A percentile compares a stretch with the other conserved stretches of the same genome.
These are phyloP conservation scores for Rhodeus uyekii DNA, from an alignment of 2,797 vertebrate species.

Conservation along the genomic window DNA sequence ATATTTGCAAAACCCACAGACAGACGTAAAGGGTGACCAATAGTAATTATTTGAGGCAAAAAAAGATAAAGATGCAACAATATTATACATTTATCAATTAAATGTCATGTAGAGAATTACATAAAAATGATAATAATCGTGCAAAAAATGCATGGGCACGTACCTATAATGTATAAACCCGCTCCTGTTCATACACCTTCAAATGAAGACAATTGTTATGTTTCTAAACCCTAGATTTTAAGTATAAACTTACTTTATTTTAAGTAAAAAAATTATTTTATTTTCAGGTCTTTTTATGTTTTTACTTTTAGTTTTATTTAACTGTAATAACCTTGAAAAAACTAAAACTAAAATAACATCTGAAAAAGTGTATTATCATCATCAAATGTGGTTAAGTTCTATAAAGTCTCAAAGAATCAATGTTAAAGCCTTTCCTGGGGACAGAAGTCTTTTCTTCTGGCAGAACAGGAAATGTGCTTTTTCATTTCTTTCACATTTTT, in stretches of 20 bases:
- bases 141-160: too few relatives aligned
- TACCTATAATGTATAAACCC: too few relatives aligned
- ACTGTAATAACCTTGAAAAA: too few relatives aligned
- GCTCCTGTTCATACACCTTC: too few relatives aligned
- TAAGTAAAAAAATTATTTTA: not conserved
- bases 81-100: too few relatives aligned
- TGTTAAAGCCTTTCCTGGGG: not conserved
- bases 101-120: too few relatives aligned
- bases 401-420: not conserved
- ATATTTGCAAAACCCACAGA: not conserved
- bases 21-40: not conserved
- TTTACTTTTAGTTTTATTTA: not conserved
- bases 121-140: too few relatives aligned
- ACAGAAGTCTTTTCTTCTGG: not conserved
- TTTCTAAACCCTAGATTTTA: not conserved
- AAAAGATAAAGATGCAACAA: not conserved
- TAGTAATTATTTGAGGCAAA: not conserved
- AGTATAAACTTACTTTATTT: not conserved
- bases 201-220: too few relatives aligned
- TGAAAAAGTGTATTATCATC: not conserved
- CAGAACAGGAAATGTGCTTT: not conserved
- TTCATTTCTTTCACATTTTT: conserved; percentile 1
- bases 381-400: not conserved
- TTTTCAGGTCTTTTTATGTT: not conserved
- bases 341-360: too few relatives aligned